These are phyloP conservation scores for Megaustenia siamemsis DNA, from an alignment of 2,888 invertebrate genomes.

Conservation along the genomic window DNA sequence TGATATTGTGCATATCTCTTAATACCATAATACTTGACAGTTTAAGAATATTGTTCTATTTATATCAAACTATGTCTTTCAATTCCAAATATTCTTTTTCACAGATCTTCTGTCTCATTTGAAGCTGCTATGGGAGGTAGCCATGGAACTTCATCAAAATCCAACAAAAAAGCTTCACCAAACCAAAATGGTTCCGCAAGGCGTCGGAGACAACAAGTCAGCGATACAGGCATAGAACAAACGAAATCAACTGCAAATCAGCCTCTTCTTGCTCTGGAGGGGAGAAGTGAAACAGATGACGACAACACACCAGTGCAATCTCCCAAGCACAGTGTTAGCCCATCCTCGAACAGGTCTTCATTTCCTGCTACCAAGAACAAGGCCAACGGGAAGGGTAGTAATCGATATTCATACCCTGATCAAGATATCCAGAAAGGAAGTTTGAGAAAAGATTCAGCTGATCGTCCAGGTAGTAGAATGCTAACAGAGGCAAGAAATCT, in stretches of 20 bases:
- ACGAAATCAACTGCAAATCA: background rate
- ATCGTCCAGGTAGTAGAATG: background rate
- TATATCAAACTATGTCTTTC: too few species aligned
- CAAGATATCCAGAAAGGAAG: too few species aligned
- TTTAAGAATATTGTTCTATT: too few species aligned
- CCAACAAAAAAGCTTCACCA: background rate
- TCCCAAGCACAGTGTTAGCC: background rate
- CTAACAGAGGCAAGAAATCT: background rate
- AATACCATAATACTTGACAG: too few species aligned
- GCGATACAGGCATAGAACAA: background rate
- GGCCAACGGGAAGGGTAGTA: background rate
- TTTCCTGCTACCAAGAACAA: slow-evolving; percentile 13
- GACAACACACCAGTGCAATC: slow-evolving; percentile 25
- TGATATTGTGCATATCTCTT: too few species aligned
- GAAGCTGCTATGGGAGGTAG: background rate
- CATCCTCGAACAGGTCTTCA: background rate
- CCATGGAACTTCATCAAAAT: background rate
- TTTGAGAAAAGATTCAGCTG: background rate
- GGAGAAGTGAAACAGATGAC: slow-evolving; percentile 36
- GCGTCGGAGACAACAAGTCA: slow-evolving; percentile 27
- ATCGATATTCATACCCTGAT: slow-evolving; percentile 1
- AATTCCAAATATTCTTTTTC: background rate
- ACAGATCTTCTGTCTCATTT: slow-evolving; percentile 19
- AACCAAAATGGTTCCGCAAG: slow-evolving; percentile 39
- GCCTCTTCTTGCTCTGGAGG: slow-evolving; percentile 39